A percentile compares a stretch with the other conserved stretches of the same genome.
Evolutionary conservation across 2,797 vertebrate species (phyloP).

Genomic region (Melanotaenia pygmaea): DNA sequence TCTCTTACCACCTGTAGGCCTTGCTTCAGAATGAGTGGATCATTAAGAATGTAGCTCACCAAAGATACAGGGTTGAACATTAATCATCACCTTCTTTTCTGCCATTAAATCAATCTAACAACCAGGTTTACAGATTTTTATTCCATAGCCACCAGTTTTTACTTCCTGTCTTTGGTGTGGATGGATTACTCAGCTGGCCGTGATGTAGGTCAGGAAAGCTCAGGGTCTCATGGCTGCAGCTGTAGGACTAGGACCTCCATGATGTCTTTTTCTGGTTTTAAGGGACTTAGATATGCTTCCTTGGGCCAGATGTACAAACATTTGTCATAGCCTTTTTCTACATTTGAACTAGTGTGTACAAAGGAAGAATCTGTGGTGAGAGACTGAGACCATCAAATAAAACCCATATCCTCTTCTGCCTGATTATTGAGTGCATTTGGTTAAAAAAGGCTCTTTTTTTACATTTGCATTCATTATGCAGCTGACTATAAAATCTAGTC

Average conservation of each 20-base stretch:
- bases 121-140: conserved; percentile 16
- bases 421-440: no score
- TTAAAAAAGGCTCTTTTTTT: no score
- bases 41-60: conserved; percentile 8
- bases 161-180: not conserved
- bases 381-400: no score
- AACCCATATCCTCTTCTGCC: no score
- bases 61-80: conserved; percentile 11
- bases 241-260: not conserved
- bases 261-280: not conserved
- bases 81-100: conserved; percentile 17
- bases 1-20: not conserved
- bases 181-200: not conserved
- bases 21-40: not conserved
- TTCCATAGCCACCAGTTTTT: conserved; percentile 5
- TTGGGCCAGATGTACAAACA: not conserved
- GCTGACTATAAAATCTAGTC: no score
- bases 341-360: no score
- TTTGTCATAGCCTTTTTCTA: not conserved
- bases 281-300: not conserved
- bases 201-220: not conserved
- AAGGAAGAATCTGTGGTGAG: no score
- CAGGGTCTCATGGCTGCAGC: not conserved
- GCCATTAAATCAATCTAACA: conserved; percentile 15
- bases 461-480: no score